Evolutionary conservation across 2,113 vertebrate genomes (phyloP), one percentile per base, ranked within the genome.

Genomic region (Calidris pugnax): DNA sequence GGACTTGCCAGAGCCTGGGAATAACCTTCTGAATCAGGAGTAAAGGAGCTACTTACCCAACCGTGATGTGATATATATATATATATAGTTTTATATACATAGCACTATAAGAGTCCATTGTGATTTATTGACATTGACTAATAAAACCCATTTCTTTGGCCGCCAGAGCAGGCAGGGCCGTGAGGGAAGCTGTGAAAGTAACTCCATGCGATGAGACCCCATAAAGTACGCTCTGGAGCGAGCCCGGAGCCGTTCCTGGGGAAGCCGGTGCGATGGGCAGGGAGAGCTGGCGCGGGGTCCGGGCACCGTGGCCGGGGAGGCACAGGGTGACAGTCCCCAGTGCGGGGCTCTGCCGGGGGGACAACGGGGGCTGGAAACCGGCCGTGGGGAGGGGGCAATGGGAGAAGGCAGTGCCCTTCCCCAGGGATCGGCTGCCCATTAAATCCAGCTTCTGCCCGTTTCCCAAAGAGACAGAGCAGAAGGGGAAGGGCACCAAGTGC

Each of bases 211-310:
- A 85, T 6, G 22, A 76, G 32, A 55, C 9, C 67, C 62, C 62
- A 4, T 5, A 28, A 60, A 47, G 35, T 1, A 1, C 2, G 2
- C 28, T 39, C 30, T 67, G 20, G 4, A 6, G 37, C 1, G 2
- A 33, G 48, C 33, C 24, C 2, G 0, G 87, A 37, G 74, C 51
- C 0, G 0, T n/a, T 28, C 50, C 39, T 1, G 8, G 37, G 0
- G 6, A 7, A 55, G 37, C 4, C 5, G 12, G 39, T 5, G 8
- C 7, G 5, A 7, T 4, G 18, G 45, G 2, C 10, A 10, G 0
- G 1, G 39, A 8, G 47, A 57, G 50, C 35, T 17, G 1, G 2
- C 2, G 10, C 7, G 1, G 56, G 68, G 35, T 12, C 14, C 9
- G 6, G 66, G 45, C 28, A 24, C 47, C 8, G 35, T 7, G 14